These are phyloP conservation scores for Eucera pruinosa DNA, from an alignment of 2,888 invertebrate genomes.

Conservation along the genomic window DNA sequence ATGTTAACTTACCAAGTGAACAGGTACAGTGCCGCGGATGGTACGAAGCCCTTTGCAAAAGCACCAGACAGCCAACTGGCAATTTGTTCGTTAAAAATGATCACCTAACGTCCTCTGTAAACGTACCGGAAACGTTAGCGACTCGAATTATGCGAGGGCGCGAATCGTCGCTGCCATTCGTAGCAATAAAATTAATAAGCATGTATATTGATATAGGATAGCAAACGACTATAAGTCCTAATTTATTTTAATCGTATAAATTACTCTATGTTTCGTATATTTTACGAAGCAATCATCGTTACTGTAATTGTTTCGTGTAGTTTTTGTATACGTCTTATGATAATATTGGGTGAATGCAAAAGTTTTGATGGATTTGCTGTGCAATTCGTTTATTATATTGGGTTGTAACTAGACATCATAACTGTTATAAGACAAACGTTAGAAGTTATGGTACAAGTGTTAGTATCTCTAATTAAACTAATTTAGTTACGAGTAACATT, in stretches of 20 bases:
- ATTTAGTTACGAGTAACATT: too few species aligned
- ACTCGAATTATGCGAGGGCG: not conserved
- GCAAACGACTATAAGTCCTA: constrained; percentile 7
- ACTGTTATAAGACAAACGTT: too few species aligned
- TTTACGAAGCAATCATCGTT: not conserved
- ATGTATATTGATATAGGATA: not conserved
- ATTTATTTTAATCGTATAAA: constrained; percentile 28
- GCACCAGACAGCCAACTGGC: constrained; percentile 92
- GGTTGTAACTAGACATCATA: too few species aligned
- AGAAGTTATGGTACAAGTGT: too few species aligned
- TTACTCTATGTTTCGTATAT: not conserved
- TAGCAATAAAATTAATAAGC: constrained; percentile 1
- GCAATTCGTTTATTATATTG: too few species aligned
- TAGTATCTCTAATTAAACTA: too few species aligned
- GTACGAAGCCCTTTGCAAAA: constrained; percentile 89
- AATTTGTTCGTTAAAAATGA: constrained; percentile 91
- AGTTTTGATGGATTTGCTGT: too few species aligned
- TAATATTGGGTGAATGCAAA: too few species aligned
- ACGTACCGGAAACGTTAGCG: constrained; percentile 11
- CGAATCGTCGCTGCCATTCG: not conserved
- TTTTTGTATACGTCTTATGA: not conserved
- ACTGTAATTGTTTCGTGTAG: not conserved
- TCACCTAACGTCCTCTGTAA: constrained; percentile 63
- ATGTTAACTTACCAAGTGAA: constrained; percentile 93
- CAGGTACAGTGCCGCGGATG: constrained; percentile 89